phyloP scores from a whole-genome alignment of 1,140 invertebrate species.

The Papilio polytes region DNA sequence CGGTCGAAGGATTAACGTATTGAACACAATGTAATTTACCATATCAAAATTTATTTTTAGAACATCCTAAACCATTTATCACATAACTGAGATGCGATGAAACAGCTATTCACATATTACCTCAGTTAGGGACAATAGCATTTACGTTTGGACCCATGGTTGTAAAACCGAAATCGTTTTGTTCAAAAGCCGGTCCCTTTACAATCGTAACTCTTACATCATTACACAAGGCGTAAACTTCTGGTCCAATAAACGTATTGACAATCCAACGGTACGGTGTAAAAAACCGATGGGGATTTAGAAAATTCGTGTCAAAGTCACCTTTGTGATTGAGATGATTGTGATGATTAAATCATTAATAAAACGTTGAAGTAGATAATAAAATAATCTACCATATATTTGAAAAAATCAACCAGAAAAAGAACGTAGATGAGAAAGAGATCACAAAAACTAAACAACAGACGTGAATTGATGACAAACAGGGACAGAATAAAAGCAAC shows the following conservation, averaged over 20 bases:
- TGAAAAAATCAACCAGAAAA: neutral
- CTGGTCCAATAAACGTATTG: slow-evolving; percentile 11
- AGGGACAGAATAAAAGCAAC: neutral
- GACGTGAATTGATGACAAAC: neutral
- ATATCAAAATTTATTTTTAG: neutral
- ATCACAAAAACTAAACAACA: neutral
- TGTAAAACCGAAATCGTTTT: slow-evolving; percentile 37
- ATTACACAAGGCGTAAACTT: slow-evolving; percentile 35
- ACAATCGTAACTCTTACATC: slow-evolving; percentile 36
- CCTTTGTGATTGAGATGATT: too few species aligned
- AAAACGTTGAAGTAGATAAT: too few species aligned
- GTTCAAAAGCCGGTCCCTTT: slow-evolving; percentile 31
- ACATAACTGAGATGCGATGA: slow-evolving; percentile 5
- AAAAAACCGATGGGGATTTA: neutral
- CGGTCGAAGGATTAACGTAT: too few species aligned
- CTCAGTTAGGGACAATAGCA: slow-evolving; percentile 29
- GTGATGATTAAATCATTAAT: too few species aligned
- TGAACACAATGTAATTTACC: too few species aligned
- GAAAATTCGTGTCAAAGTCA: neutral
- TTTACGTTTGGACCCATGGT: neutral
- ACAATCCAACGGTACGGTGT: slow-evolving; percentile 4
- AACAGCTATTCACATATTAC: slow-evolving; percentile 28
- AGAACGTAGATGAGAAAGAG: neutral
- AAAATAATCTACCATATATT: neutral
- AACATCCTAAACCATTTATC: neutral